phyloP scores from a whole-genome alignment of 2,113 vertebrate species.

The Sphaerodactylus townsendi region DNA sequence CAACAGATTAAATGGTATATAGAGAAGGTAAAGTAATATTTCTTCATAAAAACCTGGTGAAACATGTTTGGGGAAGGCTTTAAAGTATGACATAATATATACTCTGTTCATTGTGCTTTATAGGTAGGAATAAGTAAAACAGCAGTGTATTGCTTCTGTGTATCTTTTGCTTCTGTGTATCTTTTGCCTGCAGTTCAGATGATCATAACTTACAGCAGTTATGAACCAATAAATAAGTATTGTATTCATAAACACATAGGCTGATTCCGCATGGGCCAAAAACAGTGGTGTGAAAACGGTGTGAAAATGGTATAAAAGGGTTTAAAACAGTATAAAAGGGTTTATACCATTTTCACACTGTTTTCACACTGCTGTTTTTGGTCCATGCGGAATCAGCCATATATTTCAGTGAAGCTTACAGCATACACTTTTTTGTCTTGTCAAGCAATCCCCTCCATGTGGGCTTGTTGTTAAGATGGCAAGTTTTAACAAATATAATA shows the following conservation, averaged over 20 bases:
- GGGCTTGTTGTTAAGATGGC: constrained; percentile 64
- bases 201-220: constrained; percentile 11
- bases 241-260: constrained; percentile 31
- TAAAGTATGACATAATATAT: constrained; percentile 28
- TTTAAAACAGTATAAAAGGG: no score
- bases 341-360: no score
- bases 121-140: constrained; percentile 7
- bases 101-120: constrained; percentile 41
- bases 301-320: no score
- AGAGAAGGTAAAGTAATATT: constrained; percentile 22
- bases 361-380: no score
- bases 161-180: not conserved
- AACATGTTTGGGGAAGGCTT: constrained; percentile 20
- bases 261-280: no score
- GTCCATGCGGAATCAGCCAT: no score
- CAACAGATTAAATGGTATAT: constrained; percentile 34
- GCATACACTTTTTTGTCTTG: constrained; percentile 17
- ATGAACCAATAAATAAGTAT: constrained; percentile 41
- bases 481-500: constrained; percentile 64
- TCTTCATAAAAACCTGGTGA: constrained; percentile 45
- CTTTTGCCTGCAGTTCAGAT: constrained; percentile 14
- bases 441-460: constrained; percentile 63
- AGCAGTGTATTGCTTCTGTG: not conserved
- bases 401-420: constrained; percentile 48
- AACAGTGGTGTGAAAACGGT: no score